These are phyloP conservation scores for Himalopsyche kuldschensis DNA, from an alignment of 2,888 invertebrate genomes.

Conservation along the genomic window DNA sequence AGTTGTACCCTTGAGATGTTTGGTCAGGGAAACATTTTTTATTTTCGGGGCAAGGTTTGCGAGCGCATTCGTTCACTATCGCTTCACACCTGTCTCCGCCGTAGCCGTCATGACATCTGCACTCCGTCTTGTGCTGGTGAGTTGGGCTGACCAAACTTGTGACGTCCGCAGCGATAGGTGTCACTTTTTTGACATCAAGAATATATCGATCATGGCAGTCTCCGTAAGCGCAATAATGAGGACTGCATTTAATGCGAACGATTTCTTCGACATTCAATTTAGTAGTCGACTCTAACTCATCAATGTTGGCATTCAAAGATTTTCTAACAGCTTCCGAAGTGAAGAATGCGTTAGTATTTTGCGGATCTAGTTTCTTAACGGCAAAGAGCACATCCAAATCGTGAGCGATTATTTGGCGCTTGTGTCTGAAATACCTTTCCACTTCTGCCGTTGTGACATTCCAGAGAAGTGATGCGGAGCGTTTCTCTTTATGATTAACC, in stretches of 20 bases:
- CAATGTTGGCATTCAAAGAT: constrained; percentile 63
- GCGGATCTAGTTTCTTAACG: constrained; percentile 60
- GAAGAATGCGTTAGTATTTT: constrained; percentile 54
- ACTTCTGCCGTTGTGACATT: constrained; percentile 11
- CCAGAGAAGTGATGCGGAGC: background rate
- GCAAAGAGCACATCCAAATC: constrained; percentile 88
- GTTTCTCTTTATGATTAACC: constrained; percentile 34
- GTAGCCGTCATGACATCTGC: constrained; percentile 82
- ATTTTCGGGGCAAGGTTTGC: constrained; percentile 72
- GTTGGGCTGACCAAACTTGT: constrained; percentile 77
- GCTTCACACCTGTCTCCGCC: constrained; percentile 79
- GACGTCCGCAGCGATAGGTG: constrained; percentile 71
- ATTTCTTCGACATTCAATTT: constrained; percentile 70
- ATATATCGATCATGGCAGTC: constrained; percentile 72
- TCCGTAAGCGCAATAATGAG: constrained; percentile 70
- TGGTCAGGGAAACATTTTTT: constrained; percentile 76
- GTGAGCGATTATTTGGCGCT: constrained; percentile 55
- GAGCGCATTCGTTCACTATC: constrained; percentile 76
- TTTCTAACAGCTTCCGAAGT: constrained; percentile 65
- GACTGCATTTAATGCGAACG: constrained; percentile 66
- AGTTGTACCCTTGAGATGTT: constrained; percentile 70
- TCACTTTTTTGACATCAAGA: constrained; percentile 64
- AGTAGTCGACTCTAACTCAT: constrained; percentile 67
- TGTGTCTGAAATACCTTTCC: constrained; percentile 20
- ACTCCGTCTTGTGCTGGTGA: constrained; percentile 72